These are phyloP conservation scores for Gymnobelideus leadbeateri DNA, from an alignment of 2,113 vertebrate species.

Conservation along the genomic window DNA sequence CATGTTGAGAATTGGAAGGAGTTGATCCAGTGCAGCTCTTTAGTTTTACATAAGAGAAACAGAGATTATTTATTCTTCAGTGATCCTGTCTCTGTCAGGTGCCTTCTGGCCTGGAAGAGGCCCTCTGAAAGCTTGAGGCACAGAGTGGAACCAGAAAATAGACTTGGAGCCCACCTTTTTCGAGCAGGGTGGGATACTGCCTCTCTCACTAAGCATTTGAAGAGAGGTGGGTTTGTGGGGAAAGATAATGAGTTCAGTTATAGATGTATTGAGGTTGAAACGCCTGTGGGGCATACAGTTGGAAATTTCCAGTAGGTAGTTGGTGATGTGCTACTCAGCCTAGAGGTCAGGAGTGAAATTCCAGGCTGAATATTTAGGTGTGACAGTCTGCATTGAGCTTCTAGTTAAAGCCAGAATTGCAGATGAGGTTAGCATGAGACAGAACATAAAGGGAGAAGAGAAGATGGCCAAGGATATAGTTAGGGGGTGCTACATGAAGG, in stretches of 20 bases:
- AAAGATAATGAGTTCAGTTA: no score
- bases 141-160: no score
- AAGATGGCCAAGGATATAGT: not conserved
- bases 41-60: not conserved
- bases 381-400: not conserved
- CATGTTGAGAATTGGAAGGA: no score
- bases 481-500: not conserved
- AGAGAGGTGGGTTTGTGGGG: no score
- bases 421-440: not conserved
- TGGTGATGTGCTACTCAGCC: not conserved
- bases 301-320: not conserved
- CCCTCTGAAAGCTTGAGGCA: not conserved
- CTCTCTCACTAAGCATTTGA: no score
- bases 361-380: not conserved
- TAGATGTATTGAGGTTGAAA: no score
- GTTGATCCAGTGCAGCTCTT: accelerated
- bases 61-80: no score
- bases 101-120: no score
- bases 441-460: not conserved
- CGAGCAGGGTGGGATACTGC: no score
- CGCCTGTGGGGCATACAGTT: no score
- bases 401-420: not conserved
- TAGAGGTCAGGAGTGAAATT: not conserved
- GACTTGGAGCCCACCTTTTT: no score
- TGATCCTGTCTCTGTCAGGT: no score